Base-by-base conservation (phyloP, 2,888 invertebrate genomes). In the Acanthococcus lagerstroemiae region DNA sequence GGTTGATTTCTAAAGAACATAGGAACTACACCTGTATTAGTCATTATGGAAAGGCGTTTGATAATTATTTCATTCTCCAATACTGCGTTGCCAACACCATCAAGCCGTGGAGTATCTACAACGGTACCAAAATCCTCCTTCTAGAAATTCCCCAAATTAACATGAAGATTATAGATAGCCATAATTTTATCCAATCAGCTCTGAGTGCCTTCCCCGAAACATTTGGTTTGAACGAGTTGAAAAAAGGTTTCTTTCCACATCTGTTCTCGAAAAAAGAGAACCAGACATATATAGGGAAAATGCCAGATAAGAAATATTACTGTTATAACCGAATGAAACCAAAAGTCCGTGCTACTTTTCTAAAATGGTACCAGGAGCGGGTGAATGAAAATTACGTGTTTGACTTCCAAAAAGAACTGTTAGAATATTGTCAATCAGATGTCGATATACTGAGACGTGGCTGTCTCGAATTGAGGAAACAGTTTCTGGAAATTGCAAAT, bases 101-200 rank as follows among this genome's bases (percentile, higher is more conserved):
- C 22, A 68, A 24, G 6, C 71, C 72, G 67, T 4, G 7, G 72
- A 9, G 71, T 72, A 5, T 66, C n/a, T n/a, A n/a, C 63, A 70
- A 65, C 19, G 71, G 70, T 1, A 66, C 69, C 7, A 71, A 69
- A 52, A 68, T 71, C 27, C 68, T 71, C 27, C 21, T 68, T 3
- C 67, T 72, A 63, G 48, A 48, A 6, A 19, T 25, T 3, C 52
- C 21, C 71, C 72, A 21, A 9, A 54, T 54, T 21, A 54, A 22
- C 45, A 15, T 58, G n/a, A 17, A 17, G 15, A 15, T 58, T n/a
- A 45, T 58, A 17, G 58, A 58, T 52, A 70, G 70, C 55, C 50
- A 72, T 3, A 72, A 72, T 68, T 73, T 72, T 66, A 71, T 74
- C 48, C 73, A 71, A 5, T 73, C 73, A 72, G 55, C 69, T 22